A percentile compares a stretch with the other conserved stretches of the same genome.
Evolutionary conservation across 2,797 vertebrate species (phyloP).

Genomic region (Falco biarmicus): DNA sequence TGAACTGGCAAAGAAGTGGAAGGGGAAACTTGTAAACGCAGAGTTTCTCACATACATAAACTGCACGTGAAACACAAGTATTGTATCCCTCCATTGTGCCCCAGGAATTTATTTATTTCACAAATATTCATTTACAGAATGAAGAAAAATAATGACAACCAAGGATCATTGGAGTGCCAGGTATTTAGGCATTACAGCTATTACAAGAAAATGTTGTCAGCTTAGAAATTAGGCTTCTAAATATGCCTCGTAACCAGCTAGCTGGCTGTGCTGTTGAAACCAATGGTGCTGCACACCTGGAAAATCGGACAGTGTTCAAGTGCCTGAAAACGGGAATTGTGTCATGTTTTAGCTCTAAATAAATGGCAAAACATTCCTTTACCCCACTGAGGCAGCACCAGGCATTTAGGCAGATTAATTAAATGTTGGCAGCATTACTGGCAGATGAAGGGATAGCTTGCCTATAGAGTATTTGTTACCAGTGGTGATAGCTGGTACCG

Average conservation of each 20-base stretch:
- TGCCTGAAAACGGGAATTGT: background rate
- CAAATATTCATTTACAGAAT: background rate
- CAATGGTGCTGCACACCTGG: background rate
- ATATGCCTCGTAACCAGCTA: background rate
- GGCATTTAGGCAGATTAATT: background rate
- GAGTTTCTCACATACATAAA: background rate
- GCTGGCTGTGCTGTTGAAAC: background rate
- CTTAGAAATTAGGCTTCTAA: background rate
- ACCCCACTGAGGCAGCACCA: background rate
- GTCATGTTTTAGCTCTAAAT: background rate
- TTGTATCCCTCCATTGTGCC: background rate
- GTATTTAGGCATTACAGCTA: background rate
- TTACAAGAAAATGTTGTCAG: background rate
- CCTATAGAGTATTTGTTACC: background rate
- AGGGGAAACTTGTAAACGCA: background rate
- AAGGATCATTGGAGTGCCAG: background rate
- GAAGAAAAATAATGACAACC: background rate
- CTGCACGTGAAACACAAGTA: background rate
- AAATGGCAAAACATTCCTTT: background rate
- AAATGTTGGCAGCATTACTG: background rate
- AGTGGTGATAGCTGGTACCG: background rate
- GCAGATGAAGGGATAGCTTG: background rate
- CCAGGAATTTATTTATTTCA: background rate
- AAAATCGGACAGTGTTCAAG: background rate
- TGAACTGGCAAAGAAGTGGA: background rate